A percentile compares a stretch with the other conserved stretches of the same genome.
These are phyloP conservation scores for Nothura maculosa DNA, from an alignment of 2,797 vertebrate species.

Conservation along the genomic window DNA sequence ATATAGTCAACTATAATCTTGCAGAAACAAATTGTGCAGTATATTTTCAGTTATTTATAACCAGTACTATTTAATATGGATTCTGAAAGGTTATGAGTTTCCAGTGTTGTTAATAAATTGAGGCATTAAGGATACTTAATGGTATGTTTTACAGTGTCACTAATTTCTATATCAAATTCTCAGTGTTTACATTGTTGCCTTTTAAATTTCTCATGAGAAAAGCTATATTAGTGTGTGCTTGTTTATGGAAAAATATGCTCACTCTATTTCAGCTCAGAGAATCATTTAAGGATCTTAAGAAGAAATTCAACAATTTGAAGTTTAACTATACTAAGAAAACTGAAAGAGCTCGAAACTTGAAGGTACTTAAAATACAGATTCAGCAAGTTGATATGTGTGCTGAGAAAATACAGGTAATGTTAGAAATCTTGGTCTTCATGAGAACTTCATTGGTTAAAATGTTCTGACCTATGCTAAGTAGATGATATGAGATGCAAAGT, in stretches of 20 bases:
- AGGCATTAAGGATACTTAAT: background rate
- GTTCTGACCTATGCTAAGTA: background rate
- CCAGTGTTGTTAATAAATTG: background rate
- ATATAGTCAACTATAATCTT: background rate
- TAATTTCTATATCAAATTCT: background rate
- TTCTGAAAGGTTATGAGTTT: background rate
- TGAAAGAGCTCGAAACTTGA: conserved; percentile 87
- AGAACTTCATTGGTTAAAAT: background rate
- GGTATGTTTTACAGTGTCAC: background rate
- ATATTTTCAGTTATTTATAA: background rate
- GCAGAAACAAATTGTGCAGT: background rate
- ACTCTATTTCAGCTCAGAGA: conserved; percentile 85
- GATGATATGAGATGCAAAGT: background rate
- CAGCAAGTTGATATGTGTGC: conserved; percentile 86
- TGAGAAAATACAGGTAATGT: conserved; percentile 87
- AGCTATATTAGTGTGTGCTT: background rate
- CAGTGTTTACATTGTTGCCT: background rate
- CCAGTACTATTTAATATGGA: background rate
- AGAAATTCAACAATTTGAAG: conserved; percentile 92
- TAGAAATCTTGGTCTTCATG: background rate
- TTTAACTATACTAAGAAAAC: conserved; percentile 90
- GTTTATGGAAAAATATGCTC: background rate
- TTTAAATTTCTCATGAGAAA: background rate
- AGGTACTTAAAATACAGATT: conserved; percentile 87
- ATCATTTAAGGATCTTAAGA: conserved; percentile 91